A percentile compares a stretch with the other conserved stretches of the same genome.
phyloP scores from a whole-genome alignment of 2,797 vertebrate species.

The Capromys pilorides region DNA sequence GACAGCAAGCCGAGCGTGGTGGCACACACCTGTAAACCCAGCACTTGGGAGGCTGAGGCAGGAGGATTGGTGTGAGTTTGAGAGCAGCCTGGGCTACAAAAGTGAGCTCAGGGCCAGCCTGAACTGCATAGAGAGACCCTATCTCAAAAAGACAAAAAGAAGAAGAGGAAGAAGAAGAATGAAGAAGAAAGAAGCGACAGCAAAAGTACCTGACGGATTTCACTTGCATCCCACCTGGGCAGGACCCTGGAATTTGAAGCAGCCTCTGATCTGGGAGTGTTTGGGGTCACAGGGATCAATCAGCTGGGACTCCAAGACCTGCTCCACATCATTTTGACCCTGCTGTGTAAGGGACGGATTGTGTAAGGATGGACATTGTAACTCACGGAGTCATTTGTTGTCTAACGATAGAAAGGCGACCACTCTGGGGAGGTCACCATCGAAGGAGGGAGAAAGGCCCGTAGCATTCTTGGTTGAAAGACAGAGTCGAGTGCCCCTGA shows the following conservation, averaged over 20 bases:
- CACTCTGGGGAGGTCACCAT: not conserved
- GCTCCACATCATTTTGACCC: not conserved
- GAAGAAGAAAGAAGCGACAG: no score
- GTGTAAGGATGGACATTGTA: not conserved
- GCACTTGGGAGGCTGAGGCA: no score
- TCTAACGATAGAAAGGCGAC: not conserved
- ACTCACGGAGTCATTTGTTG: not conserved
- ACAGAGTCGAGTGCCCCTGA: not conserved
- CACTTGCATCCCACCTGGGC: not conserved
- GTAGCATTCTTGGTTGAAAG: not conserved
- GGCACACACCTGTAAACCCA: no score
- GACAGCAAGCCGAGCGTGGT: no score
- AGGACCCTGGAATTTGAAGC: not conserved
- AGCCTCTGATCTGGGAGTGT: not conserved
- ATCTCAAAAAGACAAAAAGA: no score
- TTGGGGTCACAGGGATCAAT: not conserved
- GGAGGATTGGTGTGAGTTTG: no score
- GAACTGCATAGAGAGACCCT: no score
- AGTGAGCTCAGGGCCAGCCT: no score
- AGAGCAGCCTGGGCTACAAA: no score
- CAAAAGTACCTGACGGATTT: not conserved
- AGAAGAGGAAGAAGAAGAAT: no score
- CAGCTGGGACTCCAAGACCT: not conserved
- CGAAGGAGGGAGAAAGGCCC: not conserved
- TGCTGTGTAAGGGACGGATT: not conserved